Evolutionary conservation across 2,888 invertebrate species (phyloP), one percentile per base, ranked within the genome.

Genomic region (Dryococelus australis): DNA sequence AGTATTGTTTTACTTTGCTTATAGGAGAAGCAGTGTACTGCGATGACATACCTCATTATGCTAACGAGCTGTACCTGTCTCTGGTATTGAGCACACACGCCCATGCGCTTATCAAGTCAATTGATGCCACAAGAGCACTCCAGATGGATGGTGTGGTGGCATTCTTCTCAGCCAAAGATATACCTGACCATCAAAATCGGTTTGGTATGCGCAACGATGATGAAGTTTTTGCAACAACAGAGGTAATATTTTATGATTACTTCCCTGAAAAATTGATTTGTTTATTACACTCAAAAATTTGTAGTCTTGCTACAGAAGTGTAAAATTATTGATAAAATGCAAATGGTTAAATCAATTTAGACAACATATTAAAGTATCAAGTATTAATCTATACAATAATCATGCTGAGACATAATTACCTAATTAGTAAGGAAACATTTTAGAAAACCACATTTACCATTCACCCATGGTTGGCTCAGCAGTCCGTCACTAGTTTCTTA

Each of bases 1-100:
- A 35, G 35, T 35, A 47, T 16, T 47, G 47, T 10, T 47, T 47
- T 47, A 13, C 47, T 47, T 10, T 47, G 47, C 47, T 2, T 4
- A 16, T 65, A 91, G 97, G 98, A 2, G 98, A 99, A 93, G 98
- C 99, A 0, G 93, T 97, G 86, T 99, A 98, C 91, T 96, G 96
- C 89, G 98, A 98, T 91, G 99, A 99, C 91, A 96, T 98, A 90
- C 97, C 98, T 0, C 93, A 92, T 84, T 94, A 94, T 89, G 94
- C 95, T 90, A 95, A 95, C 86, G 98, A 99, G 92, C 93, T 98
- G 3, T 97, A 97, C 90, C 92, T 98, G 90, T 95, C 96, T 0
- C 94, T 97, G 84, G 98, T 99, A 0, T 90, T 96, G 0, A 98
- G 98, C 90, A 95, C 95, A 0, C 96, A 95, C 92, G 95, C 98